Evolutionary conservation across 2,888 invertebrate species (phyloP).

Genomic region (Callyntrura sp.): DNA sequence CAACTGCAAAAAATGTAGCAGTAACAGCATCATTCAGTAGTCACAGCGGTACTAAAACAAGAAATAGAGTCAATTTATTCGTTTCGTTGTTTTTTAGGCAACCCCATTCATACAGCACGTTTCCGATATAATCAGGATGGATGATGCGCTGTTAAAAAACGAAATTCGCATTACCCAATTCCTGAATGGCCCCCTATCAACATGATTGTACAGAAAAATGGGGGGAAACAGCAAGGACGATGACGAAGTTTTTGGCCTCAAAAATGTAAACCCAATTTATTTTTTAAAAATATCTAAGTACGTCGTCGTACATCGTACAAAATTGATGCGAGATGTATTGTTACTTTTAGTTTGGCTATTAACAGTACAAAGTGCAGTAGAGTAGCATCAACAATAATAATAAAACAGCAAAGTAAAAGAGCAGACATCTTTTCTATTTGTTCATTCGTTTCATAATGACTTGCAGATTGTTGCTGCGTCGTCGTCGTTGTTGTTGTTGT

Average conservation of each 20-base stretch:
- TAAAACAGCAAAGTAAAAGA: background rate
- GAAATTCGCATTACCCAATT: background rate
- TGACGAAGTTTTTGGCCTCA: slow-evolving; percentile 52
- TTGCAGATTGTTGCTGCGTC: slow-evolving; percentile 77
- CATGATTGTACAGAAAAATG: slow-evolving; percentile 64
- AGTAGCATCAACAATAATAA: background rate
- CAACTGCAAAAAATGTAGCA: slow-evolving; percentile 43
- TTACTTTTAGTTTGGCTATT: background rate
- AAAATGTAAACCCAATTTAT: background rate
- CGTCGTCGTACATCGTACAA: too few species aligned
- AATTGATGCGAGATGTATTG: background rate
- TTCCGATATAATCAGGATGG: background rate
- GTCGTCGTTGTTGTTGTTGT: too few species aligned
- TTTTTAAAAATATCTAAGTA: slow-evolving; percentile 27
- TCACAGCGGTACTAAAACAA: background rate
- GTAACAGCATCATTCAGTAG: background rate
- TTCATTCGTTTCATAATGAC: slow-evolving; percentile 59
- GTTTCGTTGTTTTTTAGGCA: background rate
- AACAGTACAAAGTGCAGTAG: background rate
- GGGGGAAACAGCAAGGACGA: slow-evolving; percentile 68
- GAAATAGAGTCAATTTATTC: background rate
- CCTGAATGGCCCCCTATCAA: background rate
- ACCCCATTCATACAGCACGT: background rate
- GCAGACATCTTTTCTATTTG: background rate
- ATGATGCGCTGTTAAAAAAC: background rate